Conservation (phyloP, 2,888 invertebrate genomes). For the Selenia dentaria region DNA sequence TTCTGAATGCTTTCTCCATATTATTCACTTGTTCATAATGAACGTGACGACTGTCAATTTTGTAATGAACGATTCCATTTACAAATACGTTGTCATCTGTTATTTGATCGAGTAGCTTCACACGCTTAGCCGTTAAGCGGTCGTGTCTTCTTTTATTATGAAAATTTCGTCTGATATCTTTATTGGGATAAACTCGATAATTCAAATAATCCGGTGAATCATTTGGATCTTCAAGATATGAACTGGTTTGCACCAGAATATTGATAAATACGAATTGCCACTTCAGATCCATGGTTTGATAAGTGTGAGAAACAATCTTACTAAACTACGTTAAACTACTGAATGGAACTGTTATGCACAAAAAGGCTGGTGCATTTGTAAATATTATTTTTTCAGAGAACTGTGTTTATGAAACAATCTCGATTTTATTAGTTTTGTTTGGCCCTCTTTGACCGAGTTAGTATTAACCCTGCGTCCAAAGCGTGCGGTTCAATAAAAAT, state of each 20-base stretch:
- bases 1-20: conserved; percentile 51
- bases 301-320: too few species aligned
- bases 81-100: conserved; percentile 40
- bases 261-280: too few species aligned
- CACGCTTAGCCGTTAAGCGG: conserved; percentile 22
- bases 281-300: too few species aligned
- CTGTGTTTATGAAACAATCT: too few species aligned
- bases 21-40: conserved; percentile 27
- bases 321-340: not conserved
- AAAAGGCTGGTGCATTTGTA: conserved; percentile 16
- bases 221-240: conserved; percentile 7
- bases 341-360: not conserved
- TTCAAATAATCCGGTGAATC: conserved; percentile 21
- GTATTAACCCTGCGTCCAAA: too few species aligned
- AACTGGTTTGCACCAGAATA: conserved; percentile 1
- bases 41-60: conserved; percentile 20
- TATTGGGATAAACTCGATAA: not conserved
- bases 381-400: conserved; percentile 13
- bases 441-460: too few species aligned
- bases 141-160: conserved; percentile 34
- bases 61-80: conserved; percentile 48
- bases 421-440: too few species aligned
- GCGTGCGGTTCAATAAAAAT: too few species aligned
- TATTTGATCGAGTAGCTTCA: conserved; percentile 23
- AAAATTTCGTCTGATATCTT: conserved; percentile 38